Percentiles rank a stretch among this genome's conserved stretches.
Conservation (phyloP, 2,797 vertebrate genomes). For the Tarsius wallacei region DNA sequence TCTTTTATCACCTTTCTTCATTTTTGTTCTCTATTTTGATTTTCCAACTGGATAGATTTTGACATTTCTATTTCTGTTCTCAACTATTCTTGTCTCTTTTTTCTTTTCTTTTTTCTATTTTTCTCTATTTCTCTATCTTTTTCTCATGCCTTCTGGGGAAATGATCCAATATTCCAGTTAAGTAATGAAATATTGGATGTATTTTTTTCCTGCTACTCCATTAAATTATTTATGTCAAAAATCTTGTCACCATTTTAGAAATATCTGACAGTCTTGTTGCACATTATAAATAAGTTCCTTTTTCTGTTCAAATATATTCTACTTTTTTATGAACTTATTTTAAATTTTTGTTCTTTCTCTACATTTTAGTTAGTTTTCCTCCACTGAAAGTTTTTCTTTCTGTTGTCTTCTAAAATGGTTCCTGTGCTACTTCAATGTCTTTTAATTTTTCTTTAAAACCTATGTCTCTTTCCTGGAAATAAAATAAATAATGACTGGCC, state of each 20-base stretch:
- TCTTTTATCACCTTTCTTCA: not conserved
- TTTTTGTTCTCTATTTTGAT: not conserved
- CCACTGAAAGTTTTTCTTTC: not conserved
- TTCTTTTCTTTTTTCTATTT: not conserved
- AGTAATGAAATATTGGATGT: not conserved
- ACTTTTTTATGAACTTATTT: not conserved
- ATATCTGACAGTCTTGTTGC: not conserved
- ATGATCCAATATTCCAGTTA: not conserved
- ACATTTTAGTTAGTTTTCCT: not conserved
- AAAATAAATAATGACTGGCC: not conserved
- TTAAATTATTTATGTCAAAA: not conserved
- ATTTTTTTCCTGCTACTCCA: not conserved
- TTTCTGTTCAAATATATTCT: not conserved
- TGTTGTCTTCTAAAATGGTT: constrained; percentile 25
- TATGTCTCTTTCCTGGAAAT: constrained; percentile 38
- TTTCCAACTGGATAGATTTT: constrained; percentile 44
- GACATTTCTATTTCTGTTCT: constrained; percentile 53
- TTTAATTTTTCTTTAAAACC: not conserved
- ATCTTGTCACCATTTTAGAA: constrained; percentile 28
- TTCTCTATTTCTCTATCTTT: not conserved
- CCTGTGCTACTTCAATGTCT: not conserved
- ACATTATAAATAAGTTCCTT: not conserved
- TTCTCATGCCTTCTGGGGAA: not conserved
- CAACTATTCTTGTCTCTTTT: not conserved
- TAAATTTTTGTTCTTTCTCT: not conserved